Percentiles rank a stretch among this genome's conserved stretches.
Evolutionary conservation across 2,113 vertebrate genomes (phyloP).

Genomic region (Mesoclemmys tuberculata): DNA sequence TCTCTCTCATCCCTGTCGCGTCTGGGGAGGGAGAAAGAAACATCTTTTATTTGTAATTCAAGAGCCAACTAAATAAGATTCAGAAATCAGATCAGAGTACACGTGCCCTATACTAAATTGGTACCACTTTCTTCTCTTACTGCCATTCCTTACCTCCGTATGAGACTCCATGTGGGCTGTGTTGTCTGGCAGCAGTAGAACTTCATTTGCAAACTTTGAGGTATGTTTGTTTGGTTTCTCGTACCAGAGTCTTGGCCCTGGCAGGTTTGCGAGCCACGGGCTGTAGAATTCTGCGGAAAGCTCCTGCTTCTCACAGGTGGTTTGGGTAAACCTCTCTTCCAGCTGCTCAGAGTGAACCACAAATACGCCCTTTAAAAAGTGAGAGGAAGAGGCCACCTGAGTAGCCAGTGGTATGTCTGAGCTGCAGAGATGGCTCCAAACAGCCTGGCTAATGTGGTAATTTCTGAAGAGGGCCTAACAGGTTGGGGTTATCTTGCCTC

Average conservation of each 20-base stretch:
- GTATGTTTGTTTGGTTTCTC: not conserved
- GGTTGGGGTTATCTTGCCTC: rapidly evolving
- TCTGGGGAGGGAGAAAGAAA: not conserved
- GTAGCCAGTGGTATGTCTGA: not conserved
- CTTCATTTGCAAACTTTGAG: not conserved
- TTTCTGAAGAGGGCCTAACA: not conserved
- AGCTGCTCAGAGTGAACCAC: conserved; percentile 55
- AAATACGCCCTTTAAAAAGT: conserved; percentile 56
- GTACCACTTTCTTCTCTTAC: not conserved
- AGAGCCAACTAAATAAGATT: not conserved
- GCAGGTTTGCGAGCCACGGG: not conserved
- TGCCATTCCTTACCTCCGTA: rapidly evolving
- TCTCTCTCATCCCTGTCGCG: not conserved
- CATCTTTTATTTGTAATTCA: not conserved
- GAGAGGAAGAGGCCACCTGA: conserved; percentile 47
- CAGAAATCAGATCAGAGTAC: not conserved
- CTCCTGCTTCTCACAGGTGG: not conserved
- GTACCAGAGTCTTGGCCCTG: not conserved
- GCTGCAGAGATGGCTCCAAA: not conserved
- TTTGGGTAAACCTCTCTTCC: not conserved
- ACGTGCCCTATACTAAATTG: rapidly evolving
- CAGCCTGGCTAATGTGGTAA: not conserved
- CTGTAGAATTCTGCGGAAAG: not conserved
- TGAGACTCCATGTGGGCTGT: not conserved
- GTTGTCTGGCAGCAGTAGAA: not conserved